phyloP scores from a whole-genome alignment of 2,888 invertebrate species.

The Ichneumoninae sp. region DNA sequence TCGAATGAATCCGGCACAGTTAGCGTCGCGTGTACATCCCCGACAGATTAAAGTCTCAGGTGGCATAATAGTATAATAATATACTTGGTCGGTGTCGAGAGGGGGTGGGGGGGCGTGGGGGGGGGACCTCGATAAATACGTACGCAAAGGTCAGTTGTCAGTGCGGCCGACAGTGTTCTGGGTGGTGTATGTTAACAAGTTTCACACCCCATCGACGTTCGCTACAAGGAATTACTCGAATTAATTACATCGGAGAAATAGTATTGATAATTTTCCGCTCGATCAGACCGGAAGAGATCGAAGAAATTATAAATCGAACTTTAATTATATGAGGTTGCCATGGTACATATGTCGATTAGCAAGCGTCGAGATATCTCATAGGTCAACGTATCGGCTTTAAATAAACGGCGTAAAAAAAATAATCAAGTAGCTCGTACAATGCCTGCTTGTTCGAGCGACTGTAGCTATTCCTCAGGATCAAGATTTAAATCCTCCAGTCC shows the following conservation, averaged over 20 bases:
- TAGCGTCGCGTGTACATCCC: slow-evolving; percentile 77
- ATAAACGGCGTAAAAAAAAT: neutral
- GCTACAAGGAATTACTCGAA: slow-evolving; percentile 1
- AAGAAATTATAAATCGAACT: neutral
- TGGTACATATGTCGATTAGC: slow-evolving; percentile 24
- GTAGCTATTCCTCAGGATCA: slow-evolving; percentile 82
- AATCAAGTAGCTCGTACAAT: slow-evolving; percentile 82
- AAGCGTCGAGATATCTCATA: slow-evolving; percentile 42
- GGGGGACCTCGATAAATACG: neutral
- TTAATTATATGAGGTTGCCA: neutral
- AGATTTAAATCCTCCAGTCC: slow-evolving; percentile 86
- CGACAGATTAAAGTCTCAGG: slow-evolving; percentile 67
- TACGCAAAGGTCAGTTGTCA: slow-evolving; percentile 1
- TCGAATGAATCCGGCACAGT: slow-evolving; percentile 77
- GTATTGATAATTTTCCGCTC: neutral
- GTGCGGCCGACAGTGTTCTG: slow-evolving; percentile 3
- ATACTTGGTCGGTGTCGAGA: neutral
- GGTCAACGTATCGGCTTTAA: slow-evolving; percentile 16
- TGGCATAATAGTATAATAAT: neutral
- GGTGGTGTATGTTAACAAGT: neutral
- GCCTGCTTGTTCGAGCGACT: slow-evolving; percentile 89
- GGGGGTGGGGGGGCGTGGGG: neutral
- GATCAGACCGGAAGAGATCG: neutral
- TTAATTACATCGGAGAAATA: neutral
- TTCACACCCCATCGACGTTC: neutral